Evolutionary conservation across 1,140 invertebrate genomes (phyloP).

Genomic region (Pachyrhynchus sulphureomaculatus): DNA sequence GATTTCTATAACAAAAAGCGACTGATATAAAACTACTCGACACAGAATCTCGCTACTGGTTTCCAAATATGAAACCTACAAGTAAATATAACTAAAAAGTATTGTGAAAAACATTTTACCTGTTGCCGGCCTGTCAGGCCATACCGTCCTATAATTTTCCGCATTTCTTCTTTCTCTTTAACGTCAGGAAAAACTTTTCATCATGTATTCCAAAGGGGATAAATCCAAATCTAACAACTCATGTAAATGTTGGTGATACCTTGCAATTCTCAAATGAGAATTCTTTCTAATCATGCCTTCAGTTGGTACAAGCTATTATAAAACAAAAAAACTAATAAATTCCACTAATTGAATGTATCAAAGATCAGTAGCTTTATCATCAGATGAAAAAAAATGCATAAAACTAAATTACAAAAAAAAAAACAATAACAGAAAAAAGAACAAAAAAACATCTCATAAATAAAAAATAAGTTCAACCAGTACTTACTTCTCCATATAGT

Average conservation of each 20-base stretch:
- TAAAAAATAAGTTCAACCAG: conserved; percentile 9
- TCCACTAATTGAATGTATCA: not conserved
- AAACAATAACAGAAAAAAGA: not conserved
- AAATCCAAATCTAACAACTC: conserved; percentile 94
- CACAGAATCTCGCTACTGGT: no score
- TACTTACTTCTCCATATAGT: conserved; percentile 86
- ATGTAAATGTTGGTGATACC: conserved; percentile 98
- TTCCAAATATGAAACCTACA: no score
- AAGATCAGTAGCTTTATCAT: no score
- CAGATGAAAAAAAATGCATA: no score
- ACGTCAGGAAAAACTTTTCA: conserved; percentile 94
- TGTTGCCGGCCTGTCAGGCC: conserved; percentile 94
- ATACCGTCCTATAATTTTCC: conserved; percentile 98
- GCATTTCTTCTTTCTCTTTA: conserved; percentile 98
- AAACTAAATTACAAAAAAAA: not conserved
- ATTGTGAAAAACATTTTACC: no score
- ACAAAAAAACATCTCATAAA: not conserved
- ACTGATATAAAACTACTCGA: no score
- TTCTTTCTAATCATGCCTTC: conserved; percentile 98
- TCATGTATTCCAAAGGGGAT: conserved; percentile 97
- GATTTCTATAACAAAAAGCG: no score
- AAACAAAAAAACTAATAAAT: not conserved
- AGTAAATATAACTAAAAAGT: no score
- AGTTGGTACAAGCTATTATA: conserved; percentile 76
- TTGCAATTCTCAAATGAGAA: conserved; percentile 93